Evolutionary conservation across 2,113 vertebrate species (phyloP).

Genomic region (Kryptolebias marmoratus): DNA sequence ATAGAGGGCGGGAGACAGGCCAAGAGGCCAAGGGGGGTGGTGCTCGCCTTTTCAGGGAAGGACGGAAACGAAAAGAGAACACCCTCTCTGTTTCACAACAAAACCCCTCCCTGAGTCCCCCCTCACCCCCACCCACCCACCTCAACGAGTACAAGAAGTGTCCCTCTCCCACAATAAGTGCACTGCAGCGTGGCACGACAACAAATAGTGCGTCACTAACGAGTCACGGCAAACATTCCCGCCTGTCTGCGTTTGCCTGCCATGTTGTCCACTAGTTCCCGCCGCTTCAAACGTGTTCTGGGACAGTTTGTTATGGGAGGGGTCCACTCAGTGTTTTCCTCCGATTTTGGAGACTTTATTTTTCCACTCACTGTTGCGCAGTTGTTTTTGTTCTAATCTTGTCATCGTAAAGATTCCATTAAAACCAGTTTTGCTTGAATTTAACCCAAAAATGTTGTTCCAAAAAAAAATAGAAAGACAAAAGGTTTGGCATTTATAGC

Average conservation of each 20-base stretch:
- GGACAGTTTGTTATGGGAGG: constrained; percentile 25
- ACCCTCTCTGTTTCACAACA: constrained; percentile 69
- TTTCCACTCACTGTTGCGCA: background rate
- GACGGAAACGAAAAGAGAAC: constrained; percentile 77
- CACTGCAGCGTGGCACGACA: constrained; percentile 55
- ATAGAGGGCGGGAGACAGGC: constrained; percentile 36
- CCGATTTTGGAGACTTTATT: constrained; percentile 3
- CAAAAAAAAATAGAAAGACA: background rate
- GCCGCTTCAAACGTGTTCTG: constrained; percentile 20
- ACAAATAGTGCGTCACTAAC: constrained; percentile 78
- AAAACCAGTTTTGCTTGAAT: constrained; percentile 7
- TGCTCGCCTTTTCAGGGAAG: constrained; percentile 69
- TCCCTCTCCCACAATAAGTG: constrained; percentile 55
- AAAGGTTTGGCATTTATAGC: constrained; percentile 1
- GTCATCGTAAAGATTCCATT: background rate
- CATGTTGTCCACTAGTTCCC: constrained; percentile 23
- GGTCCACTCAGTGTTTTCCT: constrained; percentile 18
- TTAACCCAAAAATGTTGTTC: constrained; percentile 1
- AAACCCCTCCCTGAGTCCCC: constrained; percentile 36
- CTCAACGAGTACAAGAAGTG: constrained; percentile 41
- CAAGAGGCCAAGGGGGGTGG: constrained; percentile 12
- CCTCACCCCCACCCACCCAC: constrained; percentile 5
- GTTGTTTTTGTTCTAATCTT: background rate
- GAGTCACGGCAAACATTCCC: constrained; percentile 62
- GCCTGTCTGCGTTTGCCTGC: constrained; percentile 47